Base-by-base conservation (phyloP, 2,113 vertebrate species). In the Seriola dumerili region DNA sequence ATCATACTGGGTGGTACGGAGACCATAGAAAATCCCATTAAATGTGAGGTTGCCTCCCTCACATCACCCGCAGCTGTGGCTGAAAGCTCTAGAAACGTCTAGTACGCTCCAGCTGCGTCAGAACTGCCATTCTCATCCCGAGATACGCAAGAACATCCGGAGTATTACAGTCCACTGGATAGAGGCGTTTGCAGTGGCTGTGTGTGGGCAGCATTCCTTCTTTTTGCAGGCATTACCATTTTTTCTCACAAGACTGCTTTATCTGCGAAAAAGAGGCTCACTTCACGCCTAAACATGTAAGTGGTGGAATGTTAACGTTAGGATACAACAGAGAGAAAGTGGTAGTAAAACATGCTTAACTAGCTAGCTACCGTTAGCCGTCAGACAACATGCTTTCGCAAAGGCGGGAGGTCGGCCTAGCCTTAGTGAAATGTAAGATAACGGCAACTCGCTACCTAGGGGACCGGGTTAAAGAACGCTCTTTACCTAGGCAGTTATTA, bases 21-120 rank as follows among this genome's bases (percentile, higher is more conserved):
- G 21, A 61, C 25, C 36, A 19, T 1, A 25, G 19, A 9, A 61
- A 16, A 63, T 46, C 40, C 2, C 36, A 62, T 61, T 62, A 69
- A 12, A 59, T 34, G 1, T 34, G n/a, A 6, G 5, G 9, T 13
- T n/a, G 6, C 42, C 58, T 72, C 63, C 44, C 29, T 69, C 25
- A 50, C 65, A 0, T 90, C 71, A 80, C 42, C 44, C 9, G 80
- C 85, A 89, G 89, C 72, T 78, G 91, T 68, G 78, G 57, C 75
- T 87, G 87, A 89, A 93, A 69, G 81, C 85, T 95, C 93, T 94
- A 94, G 94, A 94, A 95, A 85, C 89, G 90, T 92, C 92, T 54
- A 83, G 40, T 44, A 65, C 88, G 78, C 52, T 19, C 6, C 13
- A 57, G 61, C 40, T 92, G 91, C 91, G 93, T 93, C 85, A 91